These are phyloP conservation scores for Taeniopygia guttata DNA, from an alignment of 2,797 vertebrate species.

Conservation along the genomic window DNA sequence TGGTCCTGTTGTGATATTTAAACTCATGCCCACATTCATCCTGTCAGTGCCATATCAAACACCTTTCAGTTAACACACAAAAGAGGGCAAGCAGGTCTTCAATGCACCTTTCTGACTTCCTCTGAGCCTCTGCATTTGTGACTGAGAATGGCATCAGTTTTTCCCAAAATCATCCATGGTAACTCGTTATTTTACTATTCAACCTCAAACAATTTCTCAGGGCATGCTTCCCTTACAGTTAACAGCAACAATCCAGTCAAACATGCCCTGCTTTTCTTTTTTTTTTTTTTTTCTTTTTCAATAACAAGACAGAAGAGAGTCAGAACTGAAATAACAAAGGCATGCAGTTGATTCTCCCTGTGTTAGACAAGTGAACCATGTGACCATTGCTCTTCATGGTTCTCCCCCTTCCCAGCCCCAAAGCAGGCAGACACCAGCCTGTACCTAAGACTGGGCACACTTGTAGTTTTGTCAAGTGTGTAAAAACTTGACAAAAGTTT, in stretches of 20 bases:
- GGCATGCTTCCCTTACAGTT: background rate
- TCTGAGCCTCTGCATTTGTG: background rate
- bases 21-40: background rate
- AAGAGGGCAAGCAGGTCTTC: background rate
- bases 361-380: accelerated
- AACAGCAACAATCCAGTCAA: background rate
- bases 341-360: background rate
- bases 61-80: background rate
- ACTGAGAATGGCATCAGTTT: background rate
- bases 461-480: background rate
- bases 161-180: background rate
- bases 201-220: background rate
- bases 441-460: background rate
- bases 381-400: background rate
- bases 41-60: background rate
- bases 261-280: accelerated
- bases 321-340: background rate
- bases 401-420: background rate
- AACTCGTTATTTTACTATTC: background rate
- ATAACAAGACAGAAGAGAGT: background rate
- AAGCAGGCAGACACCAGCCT: background rate
- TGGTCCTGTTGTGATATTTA: background rate
- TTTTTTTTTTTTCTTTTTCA: background rate
- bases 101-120: background rate
- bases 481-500: background rate